A percentile compares a stretch with the other conserved stretches of the same genome.
Evolutionary conservation across 2,797 vertebrate species (phyloP).

Genomic region (Hippocampus kuda): DNA sequence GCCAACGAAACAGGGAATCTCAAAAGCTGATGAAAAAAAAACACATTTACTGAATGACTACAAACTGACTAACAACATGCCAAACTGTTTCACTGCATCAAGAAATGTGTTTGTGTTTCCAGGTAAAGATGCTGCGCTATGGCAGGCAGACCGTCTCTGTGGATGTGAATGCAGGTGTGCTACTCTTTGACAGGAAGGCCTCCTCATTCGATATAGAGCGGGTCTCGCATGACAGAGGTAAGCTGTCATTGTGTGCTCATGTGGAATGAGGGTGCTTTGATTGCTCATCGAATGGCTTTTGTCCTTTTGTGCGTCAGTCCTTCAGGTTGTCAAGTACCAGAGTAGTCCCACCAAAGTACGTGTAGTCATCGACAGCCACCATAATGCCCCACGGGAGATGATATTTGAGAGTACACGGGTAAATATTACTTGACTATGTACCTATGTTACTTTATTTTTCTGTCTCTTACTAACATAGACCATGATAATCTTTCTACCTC

Average conservation of each 20-base stretch:
- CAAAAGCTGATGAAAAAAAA: too few relatives aligned
- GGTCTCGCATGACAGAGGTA: slow-evolving; percentile 67
- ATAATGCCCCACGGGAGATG: slow-evolving; percentile 63
- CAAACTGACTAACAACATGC: too few relatives aligned
- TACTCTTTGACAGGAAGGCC: slow-evolving; percentile 69
- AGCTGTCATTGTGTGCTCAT: background rate
- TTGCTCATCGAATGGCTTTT: background rate
- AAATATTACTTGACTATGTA: slow-evolving; percentile 11
- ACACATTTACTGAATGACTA: too few relatives aligned
- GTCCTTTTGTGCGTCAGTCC: slow-evolving; percentile 47
- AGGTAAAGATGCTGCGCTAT: slow-evolving; percentile 70
- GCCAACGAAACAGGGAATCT: too few relatives aligned
- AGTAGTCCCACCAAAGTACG: slow-evolving; percentile 64
- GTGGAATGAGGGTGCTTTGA: background rate
- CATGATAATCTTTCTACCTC: too few relatives aligned
- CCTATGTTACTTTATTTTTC: too few relatives aligned
- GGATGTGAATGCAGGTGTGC: slow-evolving; percentile 64
- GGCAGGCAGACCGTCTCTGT: slow-evolving; percentile 70
- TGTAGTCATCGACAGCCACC: slow-evolving; percentile 67
- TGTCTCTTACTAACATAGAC: too few relatives aligned
- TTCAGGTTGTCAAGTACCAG: slow-evolving; percentile 72
- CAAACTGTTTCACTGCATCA: background rate
- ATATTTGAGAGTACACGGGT: slow-evolving; percentile 71
- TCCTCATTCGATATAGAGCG: slow-evolving; percentile 60
- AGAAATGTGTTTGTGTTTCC: slow-evolving; percentile 5